Percentiles rank a stretch among this genome's conserved stretches.
Evolutionary conservation across 1,140 invertebrate species (phyloP).

Genomic region (Coboldia fuscipes): DNA sequence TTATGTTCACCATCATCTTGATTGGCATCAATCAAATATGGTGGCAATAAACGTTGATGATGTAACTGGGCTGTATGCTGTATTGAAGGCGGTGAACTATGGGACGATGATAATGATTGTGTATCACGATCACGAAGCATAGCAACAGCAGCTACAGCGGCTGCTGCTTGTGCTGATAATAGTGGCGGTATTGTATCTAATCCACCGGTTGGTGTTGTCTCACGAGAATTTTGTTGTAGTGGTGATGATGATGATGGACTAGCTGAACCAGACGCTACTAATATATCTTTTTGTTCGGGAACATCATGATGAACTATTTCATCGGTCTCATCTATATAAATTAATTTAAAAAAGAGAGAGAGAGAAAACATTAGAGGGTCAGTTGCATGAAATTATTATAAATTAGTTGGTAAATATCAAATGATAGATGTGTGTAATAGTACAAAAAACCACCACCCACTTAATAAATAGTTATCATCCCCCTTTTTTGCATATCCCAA

Average conservation of each 20-base stretch:
- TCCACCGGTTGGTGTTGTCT: background rate
- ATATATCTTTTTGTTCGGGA: conserved; percentile 2
- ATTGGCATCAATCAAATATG: conserved; percentile 8
- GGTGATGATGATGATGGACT: conserved; percentile 4
- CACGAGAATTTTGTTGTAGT: conserved; percentile 1
- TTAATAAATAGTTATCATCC: too few relatives aligned
- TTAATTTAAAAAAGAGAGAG: conserved; percentile 11
- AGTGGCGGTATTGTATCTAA: background rate
- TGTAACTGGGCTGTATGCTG: background rate
- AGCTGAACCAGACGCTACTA: conserved; percentile 4
- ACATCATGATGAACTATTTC: too few relatives aligned
- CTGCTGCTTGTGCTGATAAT: background rate
- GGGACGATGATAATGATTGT: too few relatives aligned
- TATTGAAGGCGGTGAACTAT: background rate
- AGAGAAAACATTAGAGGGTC: conserved; percentile 27
- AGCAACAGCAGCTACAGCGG: background rate
- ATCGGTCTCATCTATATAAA: conserved; percentile 5
- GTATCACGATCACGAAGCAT: background rate
- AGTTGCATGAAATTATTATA: conserved; percentile 18
- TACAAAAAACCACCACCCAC: too few relatives aligned
- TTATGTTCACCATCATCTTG: conserved; percentile 4
- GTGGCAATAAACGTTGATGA: background rate
- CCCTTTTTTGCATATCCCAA: too few relatives aligned
- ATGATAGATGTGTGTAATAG: too few relatives aligned
- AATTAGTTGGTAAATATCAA: too few relatives aligned